phyloP scores from a whole-genome alignment of 1,140 invertebrate species.

The Lucilia sericata region DNA sequence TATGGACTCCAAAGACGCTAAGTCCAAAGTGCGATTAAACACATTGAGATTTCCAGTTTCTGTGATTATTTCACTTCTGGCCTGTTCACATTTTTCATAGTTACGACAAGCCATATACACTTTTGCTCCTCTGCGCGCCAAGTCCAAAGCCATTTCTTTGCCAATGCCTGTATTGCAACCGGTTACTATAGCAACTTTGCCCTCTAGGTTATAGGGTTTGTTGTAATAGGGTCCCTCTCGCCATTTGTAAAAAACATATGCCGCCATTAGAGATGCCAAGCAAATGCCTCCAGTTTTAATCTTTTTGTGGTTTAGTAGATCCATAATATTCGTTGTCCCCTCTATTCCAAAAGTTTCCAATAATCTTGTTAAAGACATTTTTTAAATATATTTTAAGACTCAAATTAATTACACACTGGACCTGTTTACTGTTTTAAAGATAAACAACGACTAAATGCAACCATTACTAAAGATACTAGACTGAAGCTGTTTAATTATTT shows the following conservation, averaged over 20 bases:
- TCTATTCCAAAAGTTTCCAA: too few species aligned
- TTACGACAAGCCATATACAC: constrained; percentile 85
- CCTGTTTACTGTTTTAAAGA: too few species aligned
- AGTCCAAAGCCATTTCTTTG: constrained; percentile 79
- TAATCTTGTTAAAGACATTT: too few species aligned
- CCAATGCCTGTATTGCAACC: constrained; percentile 88
- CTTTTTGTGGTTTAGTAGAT: too few species aligned
- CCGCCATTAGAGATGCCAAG: background rate
- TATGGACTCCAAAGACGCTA: constrained; percentile 81
- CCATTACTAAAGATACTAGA: too few species aligned
- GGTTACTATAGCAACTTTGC: constrained; percentile 84
- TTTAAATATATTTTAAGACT: too few species aligned
- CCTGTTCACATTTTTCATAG: constrained; percentile 73
- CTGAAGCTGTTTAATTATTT: too few species aligned
- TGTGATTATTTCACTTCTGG: constrained; percentile 79
- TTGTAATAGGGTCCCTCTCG: constrained; percentile 8
- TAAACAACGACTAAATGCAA: too few species aligned
- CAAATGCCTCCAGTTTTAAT: too few species aligned
- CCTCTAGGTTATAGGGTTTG: constrained; percentile 57
- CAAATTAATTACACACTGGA: too few species aligned
- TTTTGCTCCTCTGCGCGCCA: constrained; percentile 78
- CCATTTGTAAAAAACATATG: background rate
- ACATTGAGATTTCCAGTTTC: constrained; percentile 80
- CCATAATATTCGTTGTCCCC: too few species aligned
- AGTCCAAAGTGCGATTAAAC: constrained; percentile 82